Evolutionary conservation across 1,140 invertebrate species (phyloP).

Genomic region (Notospermus geniculatus): DNA sequence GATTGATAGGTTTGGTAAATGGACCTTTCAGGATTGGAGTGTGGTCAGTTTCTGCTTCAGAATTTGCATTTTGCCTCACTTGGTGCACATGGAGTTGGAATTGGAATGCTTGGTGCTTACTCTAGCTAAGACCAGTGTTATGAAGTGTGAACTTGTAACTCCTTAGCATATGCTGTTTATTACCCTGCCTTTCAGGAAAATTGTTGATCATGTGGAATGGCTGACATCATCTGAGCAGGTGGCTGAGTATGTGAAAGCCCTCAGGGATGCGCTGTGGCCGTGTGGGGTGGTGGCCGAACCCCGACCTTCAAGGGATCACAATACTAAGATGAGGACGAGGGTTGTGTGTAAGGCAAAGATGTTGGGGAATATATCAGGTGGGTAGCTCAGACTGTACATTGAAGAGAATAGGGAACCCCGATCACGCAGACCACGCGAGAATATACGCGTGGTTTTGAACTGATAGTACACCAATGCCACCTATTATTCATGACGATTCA

Average conservation of each 20-base stretch:
- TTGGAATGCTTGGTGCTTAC: too few relatives aligned
- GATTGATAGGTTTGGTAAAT: too few relatives aligned
- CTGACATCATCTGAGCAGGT: slow-evolving; percentile 86
- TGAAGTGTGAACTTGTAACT: neutral
- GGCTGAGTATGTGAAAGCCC: slow-evolving; percentile 79
- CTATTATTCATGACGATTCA: too few relatives aligned
- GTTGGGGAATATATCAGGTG: slow-evolving; percentile 74
- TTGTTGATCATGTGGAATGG: slow-evolving; percentile 86
- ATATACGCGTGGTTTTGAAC: too few relatives aligned
- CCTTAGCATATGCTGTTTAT: neutral
- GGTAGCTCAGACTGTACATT: too few relatives aligned
- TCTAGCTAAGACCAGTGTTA: slow-evolving; percentile 3
- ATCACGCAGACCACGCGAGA: too few relatives aligned
- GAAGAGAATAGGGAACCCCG: too few relatives aligned
- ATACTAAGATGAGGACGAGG: slow-evolving; percentile 74
- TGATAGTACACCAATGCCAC: too few relatives aligned
- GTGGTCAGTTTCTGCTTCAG: too few relatives aligned
- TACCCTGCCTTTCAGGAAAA: slow-evolving; percentile 63
- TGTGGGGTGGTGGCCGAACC: slow-evolving; percentile 67
- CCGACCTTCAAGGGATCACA: slow-evolving; percentile 66
- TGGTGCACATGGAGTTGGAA: too few relatives aligned
- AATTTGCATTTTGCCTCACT: too few relatives aligned
- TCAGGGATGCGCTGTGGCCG: slow-evolving; percentile 81
- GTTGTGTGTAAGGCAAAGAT: slow-evolving; percentile 83
- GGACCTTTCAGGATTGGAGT: too few relatives aligned